Base-by-base conservation (phyloP, 1,140 invertebrate genomes). In the Platorchestia sp. region DNA sequence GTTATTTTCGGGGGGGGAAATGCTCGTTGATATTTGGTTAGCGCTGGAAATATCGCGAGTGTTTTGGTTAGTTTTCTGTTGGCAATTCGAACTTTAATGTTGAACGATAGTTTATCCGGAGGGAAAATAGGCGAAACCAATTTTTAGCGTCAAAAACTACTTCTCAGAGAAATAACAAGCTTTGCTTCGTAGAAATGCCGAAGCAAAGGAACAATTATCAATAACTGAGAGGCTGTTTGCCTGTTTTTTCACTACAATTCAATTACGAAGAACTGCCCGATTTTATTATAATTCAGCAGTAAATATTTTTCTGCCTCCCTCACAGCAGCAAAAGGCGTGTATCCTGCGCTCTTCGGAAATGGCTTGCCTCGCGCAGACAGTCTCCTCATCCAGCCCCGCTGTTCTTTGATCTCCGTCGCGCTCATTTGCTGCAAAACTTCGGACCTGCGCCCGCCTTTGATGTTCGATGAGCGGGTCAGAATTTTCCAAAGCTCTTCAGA, bases 391-490 rank as follows among this genome's bases (percentile, higher is more conserved):
- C 27, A 75, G 59, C 59, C 59, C 36, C 27, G 59, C 59, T 75
- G 1, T 10, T 75, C 59, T 75, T 75, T 75, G 59, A 75, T 75
- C 59, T 75, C 27, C 59, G 59, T 75, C 59, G 59, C 10, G 59
- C 59, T 75, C 59, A 75, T 75, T 75, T 75, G 59, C 59, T 75
- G 59, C 59, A 75, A 75, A 75, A 75, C 59, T 75, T 75, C 10
- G 14, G 59, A 75, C 59, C 36, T 75, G 59, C 59, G 1, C 10
- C 27, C 59, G 59, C 59, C 27, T 75, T 75, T 75, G 59, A 75
- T 75, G 59, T 75, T 75, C 59, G 59, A 75, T 75, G 59, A 75
- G 59, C 59, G 59, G 59, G 59, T 75, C 59, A 75, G 59, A 75
- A 75, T 75, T 75, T 75, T 75, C 59, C 27, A 75, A 75, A 75